These are phyloP conservation scores for Chlorodrepanis virens DNA, from an alignment of 2,113 vertebrate genomes.

Conservation along the genomic window DNA sequence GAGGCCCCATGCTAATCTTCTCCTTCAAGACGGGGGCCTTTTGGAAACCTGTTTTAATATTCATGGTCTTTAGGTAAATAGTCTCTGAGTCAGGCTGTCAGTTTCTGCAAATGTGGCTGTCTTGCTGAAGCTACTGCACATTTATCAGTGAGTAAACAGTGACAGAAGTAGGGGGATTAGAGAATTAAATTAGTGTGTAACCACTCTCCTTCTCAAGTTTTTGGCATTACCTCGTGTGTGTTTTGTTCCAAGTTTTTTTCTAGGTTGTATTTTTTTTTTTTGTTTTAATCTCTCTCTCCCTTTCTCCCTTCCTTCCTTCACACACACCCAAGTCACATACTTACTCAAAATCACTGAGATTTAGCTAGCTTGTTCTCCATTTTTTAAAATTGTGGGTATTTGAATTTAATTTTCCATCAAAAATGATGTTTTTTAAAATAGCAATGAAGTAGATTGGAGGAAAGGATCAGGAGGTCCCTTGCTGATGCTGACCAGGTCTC, in stretches of 20 bases:
- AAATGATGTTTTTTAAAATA: neutral
- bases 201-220: slow-evolving; percentile 67
- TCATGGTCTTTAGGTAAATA: slow-evolving; percentile 77
- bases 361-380: neutral
- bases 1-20: slow-evolving; percentile 66
- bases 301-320: neutral
- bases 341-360: neutral
- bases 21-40: slow-evolving; percentile 58
- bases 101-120: slow-evolving; percentile 66
- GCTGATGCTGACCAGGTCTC: neutral
- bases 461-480: neutral
- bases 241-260: slow-evolving; percentile 58
- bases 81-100: slow-evolving; percentile 70
- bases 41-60: slow-evolving; percentile 72
- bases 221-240: slow-evolving; percentile 58
- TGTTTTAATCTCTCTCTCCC: neutral
- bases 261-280: neutral
- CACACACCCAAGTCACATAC: neutral
- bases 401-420: neutral
- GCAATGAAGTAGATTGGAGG: neutral
- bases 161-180: slow-evolving; percentile 71
- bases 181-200: slow-evolving; percentile 75
- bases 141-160: slow-evolving; percentile 77
- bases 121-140: slow-evolving; percentile 68
- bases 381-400: rapidly evolving